A percentile compares a stretch with the other conserved stretches of the same genome.
phyloP scores from a whole-genome alignment of 2,888 invertebrate species.

The Smittia sp. region DNA sequence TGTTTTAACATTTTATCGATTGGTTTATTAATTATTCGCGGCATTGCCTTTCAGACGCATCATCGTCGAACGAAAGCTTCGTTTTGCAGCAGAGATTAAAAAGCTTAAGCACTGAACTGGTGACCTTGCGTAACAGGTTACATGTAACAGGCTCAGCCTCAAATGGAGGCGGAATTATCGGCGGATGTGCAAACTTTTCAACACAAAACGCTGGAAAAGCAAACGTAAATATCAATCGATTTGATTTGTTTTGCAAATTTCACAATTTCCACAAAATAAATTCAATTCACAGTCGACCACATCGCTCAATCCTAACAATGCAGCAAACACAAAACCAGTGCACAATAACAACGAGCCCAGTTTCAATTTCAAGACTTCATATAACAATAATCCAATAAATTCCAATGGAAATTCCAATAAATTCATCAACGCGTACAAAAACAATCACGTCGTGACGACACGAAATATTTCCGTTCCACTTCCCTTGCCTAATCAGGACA shows the following conservation, averaged over 20 bases:
- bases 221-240: neutral
- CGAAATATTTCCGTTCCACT: slow-evolving; percentile 28
- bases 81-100: slow-evolving; percentile 88
- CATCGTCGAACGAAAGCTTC: slow-evolving; percentile 91
- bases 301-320: neutral
- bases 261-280: neutral
- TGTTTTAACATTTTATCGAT: neutral
- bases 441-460: slow-evolving; percentile 22
- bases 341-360: neutral
- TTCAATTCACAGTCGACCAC: neutral
- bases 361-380: slow-evolving; percentile 3
- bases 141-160: slow-evolving; percentile 61
- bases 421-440: neutral
- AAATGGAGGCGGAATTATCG: slow-evolving; percentile 45
- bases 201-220: slow-evolving; percentile 6
- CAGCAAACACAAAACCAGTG: neutral
- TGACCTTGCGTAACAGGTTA: slow-evolving; percentile 83
- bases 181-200: slow-evolving; percentile 42
- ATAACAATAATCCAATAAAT: neutral
- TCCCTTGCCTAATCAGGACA: slow-evolving; percentile 12
- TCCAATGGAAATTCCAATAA: neutral
- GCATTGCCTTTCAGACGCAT: slow-evolving; percentile 67
- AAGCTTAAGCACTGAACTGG: slow-evolving; percentile 86
- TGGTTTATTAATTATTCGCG: neutral
- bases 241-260: neutral